Base-by-base conservation (phyloP, 2,888 invertebrate genomes). In the Andrena camellia region DNA sequence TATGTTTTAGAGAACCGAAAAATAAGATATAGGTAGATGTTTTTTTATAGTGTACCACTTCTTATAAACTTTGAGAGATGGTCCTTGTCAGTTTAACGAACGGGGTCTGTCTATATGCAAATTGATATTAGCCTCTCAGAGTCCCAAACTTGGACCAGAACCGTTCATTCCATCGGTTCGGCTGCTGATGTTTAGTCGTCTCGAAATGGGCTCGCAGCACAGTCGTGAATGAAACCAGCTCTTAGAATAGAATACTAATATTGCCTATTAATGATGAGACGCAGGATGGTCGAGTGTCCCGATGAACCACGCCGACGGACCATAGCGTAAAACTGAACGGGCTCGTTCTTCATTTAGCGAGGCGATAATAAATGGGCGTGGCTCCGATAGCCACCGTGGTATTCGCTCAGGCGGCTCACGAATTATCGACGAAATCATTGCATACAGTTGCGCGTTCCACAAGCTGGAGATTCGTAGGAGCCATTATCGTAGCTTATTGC, bases 321-420 rank as follows among this genome's bases (percentile, higher is more conserved):
- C 20, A 62, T 20, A 52, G 23, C 60, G 35, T 33, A 31, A 64
- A 79, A 71, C 69, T 29, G 54, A 13, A 10, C 5, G 29, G 42
- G 29, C 60, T 5, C 57, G n/a, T 60, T 59, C 62, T 42, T 73
- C 63, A 50, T 79, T 82, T 69, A 5, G 20, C 64, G 33, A 10
- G 20, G 17, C 67, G 60, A 60, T 73, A 80, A 85, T 88, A 88
- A 83, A 79, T 69, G 68, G 75, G 73, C 77, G 75, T 79, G 81
- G 79, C 26, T 6, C 33, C 57, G 68, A 70, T 75, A 60, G 33
- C n/a, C 48, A 77, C 76, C 62, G 70, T 70, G 68, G 74, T 29
- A 81, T 76, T 79, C 75, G 59, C 68, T 82, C 68, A 29, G 35
- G 26, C 31, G 54, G 7, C 42, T 69, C 31, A 31, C 50, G 63